Conservation (phyloP, 2,797 vertebrate genomes). For the Clarias platycephalus region DNA sequence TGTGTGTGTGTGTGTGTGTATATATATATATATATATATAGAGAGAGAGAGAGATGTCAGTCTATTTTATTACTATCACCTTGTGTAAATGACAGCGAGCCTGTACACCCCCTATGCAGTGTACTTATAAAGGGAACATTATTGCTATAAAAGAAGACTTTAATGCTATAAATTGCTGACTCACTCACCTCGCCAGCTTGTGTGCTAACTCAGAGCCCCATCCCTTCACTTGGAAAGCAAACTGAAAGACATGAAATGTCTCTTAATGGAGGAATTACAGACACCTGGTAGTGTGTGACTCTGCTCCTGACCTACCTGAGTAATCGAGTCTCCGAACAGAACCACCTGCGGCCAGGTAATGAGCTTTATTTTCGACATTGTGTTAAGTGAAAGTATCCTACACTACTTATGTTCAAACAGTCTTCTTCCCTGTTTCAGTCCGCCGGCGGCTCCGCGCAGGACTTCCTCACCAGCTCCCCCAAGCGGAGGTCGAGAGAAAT, state of each 20-base stretch:
- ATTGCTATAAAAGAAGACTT: background rate
- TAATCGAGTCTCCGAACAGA: constrained; percentile 94
- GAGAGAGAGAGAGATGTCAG: too few relatives aligned
- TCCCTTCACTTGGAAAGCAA: constrained; percentile 84
- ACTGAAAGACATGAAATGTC: constrained; percentile 69
- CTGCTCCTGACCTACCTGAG: constrained; percentile 79
- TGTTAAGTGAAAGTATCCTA: background rate
- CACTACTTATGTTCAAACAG: background rate
- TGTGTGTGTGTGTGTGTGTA: too few relatives aligned
- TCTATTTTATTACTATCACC: too few relatives aligned
- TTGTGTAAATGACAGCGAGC: background rate
- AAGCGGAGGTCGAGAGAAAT: background rate
- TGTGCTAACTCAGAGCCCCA: constrained; percentile 85
- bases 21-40: too few relatives aligned
- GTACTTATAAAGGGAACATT: too few relatives aligned
- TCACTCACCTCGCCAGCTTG: constrained; percentile 83
- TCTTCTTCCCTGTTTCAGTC: background rate
- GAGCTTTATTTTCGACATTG: constrained; percentile 69
- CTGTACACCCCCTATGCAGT: background rate
- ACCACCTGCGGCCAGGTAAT: constrained; percentile 82
- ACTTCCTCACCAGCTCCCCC: background rate
- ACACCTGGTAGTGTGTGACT: background rate
- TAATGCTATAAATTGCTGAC: background rate
- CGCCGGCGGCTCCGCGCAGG: background rate
- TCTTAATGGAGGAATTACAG: background rate